Conservation (phyloP, 2,113 vertebrate species). For the Collichthys lucidus region DNA sequence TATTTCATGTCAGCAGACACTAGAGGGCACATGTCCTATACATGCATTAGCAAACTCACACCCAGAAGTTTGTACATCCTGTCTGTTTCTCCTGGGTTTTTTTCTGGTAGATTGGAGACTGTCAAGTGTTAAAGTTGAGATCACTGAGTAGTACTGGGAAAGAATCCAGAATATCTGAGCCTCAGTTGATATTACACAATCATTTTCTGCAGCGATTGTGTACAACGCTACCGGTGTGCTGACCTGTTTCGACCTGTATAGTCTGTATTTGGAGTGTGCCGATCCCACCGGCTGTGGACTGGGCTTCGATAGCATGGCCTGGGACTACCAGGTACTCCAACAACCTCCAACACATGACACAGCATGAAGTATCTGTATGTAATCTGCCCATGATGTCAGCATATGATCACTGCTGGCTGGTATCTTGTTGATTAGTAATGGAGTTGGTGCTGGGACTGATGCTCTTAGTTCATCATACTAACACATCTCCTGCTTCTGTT, state of each 20-base stretch:
- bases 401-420: not conserved
- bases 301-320: slow-evolving; percentile 86
- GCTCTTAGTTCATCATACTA: not conserved
- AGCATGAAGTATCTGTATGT: not conserved
- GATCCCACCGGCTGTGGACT: slow-evolving; percentile 93
- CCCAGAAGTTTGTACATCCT: no score
- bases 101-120: not conserved
- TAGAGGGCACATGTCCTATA: slow-evolving; percentile 25
- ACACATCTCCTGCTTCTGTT: not conserved
- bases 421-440: not conserved
- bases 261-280: slow-evolving; percentile 86
- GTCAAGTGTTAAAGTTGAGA: not conserved
- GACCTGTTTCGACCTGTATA: slow-evolving; percentile 87
- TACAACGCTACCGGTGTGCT: slow-evolving; percentile 87
- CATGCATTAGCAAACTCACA: no score
- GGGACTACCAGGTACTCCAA: slow-evolving; percentile 94
- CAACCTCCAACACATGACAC: not conserved
- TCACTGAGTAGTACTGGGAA: not conserved
- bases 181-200: not conserved
- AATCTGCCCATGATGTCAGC: not conserved
- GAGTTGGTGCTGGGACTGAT: not conserved
- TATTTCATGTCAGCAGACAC: slow-evolving; percentile 6
- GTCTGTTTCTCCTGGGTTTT: not conserved
- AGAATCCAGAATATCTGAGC: not conserved
- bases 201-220: slow-evolving; percentile 84